Evolutionary conservation across 2,888 invertebrate genomes (phyloP), one percentile per base, ranked within the genome.

Genomic region (Endomychus coccineus): DNA sequence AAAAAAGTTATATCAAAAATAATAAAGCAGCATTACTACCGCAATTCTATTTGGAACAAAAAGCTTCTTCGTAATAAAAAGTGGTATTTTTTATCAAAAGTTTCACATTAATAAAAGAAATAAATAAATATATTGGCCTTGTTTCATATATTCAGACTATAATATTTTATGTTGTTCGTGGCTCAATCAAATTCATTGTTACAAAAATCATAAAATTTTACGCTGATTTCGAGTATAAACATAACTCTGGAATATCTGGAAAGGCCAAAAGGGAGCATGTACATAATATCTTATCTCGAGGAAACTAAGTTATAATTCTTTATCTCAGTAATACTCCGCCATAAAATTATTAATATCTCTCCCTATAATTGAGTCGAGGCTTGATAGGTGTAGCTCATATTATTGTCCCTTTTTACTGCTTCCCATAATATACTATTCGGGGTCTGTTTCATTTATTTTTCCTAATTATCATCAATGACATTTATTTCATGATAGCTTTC

Each of bases 291-390:
- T 30, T 27, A 21, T 37, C 31, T 32, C 29, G 23, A 16, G 17
- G 49, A 50, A 51, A 52, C 53, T 51, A 52, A 55, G 55, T 57
- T 55, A 45, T 54, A 54, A 62, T 64, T 63, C 61, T 62, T 63
- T 64, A 64, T 62, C 61, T 62, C 53, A 44, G 50, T 54, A 56
- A 58, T 56, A 56, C 51, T 47, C 45, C 44, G 59, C 55, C 48
- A 56, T 64, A 63, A 64, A 64, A 62, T 63, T 63, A 63, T 63
- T 64, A 64, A 63, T 64, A 64, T 62, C 63, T 58, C 50, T 48
- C 49, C 52, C 51, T 54, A 56, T 56, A 58, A 63, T 63, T 62
- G 62, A 59, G 59, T 51, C 46, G 44, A 44, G 48, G 51, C 52
- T 52, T 57, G 59, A 62, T 62, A 62, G 60, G 61, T 62, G 58